Conservation (phyloP, 1,140 invertebrate species). For the Drosophila melanica region DNA sequence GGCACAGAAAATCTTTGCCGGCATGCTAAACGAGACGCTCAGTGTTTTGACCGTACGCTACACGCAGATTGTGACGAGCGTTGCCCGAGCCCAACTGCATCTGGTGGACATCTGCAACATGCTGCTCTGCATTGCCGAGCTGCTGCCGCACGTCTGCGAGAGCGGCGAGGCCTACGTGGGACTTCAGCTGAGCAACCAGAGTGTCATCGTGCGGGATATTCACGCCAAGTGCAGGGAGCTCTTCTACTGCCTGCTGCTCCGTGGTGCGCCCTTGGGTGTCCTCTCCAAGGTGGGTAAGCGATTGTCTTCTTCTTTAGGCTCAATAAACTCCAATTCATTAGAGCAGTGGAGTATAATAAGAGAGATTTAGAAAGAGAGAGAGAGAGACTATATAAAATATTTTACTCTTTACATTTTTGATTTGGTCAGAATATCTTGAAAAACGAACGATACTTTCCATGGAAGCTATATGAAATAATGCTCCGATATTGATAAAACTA, state of each 20-base stretch:
- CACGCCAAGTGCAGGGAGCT: constrained; percentile 91
- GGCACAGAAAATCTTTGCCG: constrained; percentile 91
- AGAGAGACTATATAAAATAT: no score
- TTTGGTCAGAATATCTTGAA: no score
- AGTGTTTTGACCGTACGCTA: constrained; percentile 90
- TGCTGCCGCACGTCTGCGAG: constrained; percentile 87
- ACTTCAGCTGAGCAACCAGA: constrained; percentile 85
- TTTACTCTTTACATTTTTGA: no score
- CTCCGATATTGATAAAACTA: no score
- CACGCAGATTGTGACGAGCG: constrained; percentile 87
- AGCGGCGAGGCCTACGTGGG: constrained; percentile 86
- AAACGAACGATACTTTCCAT: no score
- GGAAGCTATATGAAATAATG: no score
- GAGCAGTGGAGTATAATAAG: no score
- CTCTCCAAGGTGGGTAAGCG: constrained; percentile 87
- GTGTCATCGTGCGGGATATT: constrained; percentile 89
- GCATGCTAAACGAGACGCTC: constrained; percentile 92
- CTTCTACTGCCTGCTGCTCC: constrained; percentile 88
- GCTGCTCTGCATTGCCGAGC: constrained; percentile 88
- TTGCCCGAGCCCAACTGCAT: constrained; percentile 86
- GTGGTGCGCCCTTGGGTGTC: constrained; percentile 88
- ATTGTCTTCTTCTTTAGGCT: background rate
- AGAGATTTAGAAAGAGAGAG: no score
- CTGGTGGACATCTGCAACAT: constrained; percentile 90
- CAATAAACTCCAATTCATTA: no score